Evolutionary conservation across 2,888 invertebrate species (phyloP).

Genomic region (Noctua comes): DNA sequence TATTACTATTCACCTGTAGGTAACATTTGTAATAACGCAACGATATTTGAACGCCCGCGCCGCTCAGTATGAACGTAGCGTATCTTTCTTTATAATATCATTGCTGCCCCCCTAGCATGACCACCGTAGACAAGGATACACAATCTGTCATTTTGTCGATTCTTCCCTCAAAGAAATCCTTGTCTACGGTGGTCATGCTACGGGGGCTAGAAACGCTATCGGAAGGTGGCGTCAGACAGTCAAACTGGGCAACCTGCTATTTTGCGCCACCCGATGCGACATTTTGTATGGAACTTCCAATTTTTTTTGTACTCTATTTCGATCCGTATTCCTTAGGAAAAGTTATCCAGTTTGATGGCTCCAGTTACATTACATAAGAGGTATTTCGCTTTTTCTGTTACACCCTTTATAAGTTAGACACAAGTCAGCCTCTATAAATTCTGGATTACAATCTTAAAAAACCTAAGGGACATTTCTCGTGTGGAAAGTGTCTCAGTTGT

Average conservation of each 20-base stretch:
- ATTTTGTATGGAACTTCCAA: neutral
- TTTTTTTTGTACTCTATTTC: neutral
- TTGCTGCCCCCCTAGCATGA: no score
- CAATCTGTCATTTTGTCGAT: no score
- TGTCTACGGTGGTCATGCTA: no score
- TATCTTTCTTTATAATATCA: no score
- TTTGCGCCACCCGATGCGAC: neutral
- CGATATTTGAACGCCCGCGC: no score
- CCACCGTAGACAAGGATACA: no score
- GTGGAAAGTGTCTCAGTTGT: neutral
- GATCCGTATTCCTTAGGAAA: neutral
- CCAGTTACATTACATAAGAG: no score
- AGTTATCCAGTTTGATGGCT: neutral
- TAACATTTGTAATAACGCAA: no score
- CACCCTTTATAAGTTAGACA: neutral
- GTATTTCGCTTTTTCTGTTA: neutral
- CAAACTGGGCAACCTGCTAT: neutral
- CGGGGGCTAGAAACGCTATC: neutral
- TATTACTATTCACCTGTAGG: no score
- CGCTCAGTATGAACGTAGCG: no score
- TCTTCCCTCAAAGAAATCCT: no score
- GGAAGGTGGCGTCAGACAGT: neutral
- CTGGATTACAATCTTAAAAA: neutral
- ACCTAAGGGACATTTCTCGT: neutral
- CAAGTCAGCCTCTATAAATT: neutral